A percentile compares a stretch with the other conserved stretches of the same genome.
These are phyloP conservation scores for Volucella zonaria DNA, from an alignment of 2,888 invertebrate genomes.

Conservation along the genomic window DNA sequence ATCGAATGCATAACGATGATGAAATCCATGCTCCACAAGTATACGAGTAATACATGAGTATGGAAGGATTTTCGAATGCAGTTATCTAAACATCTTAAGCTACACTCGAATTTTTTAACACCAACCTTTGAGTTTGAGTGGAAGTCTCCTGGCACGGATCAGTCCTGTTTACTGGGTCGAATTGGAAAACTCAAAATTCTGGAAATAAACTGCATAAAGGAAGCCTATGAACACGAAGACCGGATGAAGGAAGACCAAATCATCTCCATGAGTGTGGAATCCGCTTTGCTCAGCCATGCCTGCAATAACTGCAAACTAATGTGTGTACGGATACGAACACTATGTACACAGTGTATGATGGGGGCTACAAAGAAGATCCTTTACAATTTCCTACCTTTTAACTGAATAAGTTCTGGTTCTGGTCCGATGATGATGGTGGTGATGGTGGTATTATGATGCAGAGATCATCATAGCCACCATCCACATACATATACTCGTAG, in stretches of 20 bases:
- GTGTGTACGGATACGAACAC: too few species aligned
- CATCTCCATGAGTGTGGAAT: conserved; percentile 41
- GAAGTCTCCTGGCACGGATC: background rate
- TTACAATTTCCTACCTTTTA: background rate
- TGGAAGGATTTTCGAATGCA: conserved; percentile 30
- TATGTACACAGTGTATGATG: background rate
- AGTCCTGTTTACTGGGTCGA: conserved; percentile 18
- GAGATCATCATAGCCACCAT: background rate
- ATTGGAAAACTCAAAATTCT: conserved; percentile 60
- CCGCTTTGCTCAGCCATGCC: conserved; percentile 22
- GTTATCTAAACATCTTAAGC: conserved; percentile 54
- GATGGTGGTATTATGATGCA: conserved; percentile 24
- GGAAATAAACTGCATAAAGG: conserved; percentile 62
- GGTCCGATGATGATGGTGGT: background rate
- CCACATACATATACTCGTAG: too few species aligned
- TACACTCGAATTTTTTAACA: conserved; percentile 22
- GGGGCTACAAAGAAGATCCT: background rate
- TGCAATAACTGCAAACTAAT: conserved; percentile 43
- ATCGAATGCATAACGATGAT: conserved; percentile 53
- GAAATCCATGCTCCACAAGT: conserved; percentile 41
- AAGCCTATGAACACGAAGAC: conserved; percentile 37
- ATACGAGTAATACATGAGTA: background rate
- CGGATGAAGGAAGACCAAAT: background rate
- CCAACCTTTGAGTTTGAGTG: background rate
- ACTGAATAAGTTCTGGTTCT: background rate